phyloP scores from a whole-genome alignment of 2,888 invertebrate genomes.

The Drosophila longiperda region DNA sequence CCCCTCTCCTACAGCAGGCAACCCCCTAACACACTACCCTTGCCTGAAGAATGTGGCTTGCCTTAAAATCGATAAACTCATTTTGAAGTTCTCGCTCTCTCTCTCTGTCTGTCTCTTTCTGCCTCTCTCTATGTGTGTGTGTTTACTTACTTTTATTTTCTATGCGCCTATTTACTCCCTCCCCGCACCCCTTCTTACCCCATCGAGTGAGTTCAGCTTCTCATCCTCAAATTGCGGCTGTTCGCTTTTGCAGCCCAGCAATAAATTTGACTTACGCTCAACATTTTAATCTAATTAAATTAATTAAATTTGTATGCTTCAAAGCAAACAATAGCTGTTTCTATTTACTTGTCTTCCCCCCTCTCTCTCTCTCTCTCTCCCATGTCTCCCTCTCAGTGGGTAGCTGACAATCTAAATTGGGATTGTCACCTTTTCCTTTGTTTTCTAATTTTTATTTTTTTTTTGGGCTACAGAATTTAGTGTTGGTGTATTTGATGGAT shows the following conservation, averaged over 20 bases:
- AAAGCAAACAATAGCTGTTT: constrained; percentile 24
- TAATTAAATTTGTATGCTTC: constrained; percentile 65
- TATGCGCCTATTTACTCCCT: constrained; percentile 57
- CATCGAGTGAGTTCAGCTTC: constrained; percentile 24
- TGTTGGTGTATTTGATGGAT: constrained; percentile 37
- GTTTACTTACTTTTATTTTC: constrained; percentile 74
- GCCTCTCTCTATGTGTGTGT: constrained; percentile 1
- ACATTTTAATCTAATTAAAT: constrained; percentile 67
- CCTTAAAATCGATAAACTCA: constrained; percentile 81
- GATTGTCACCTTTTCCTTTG: constrained; percentile 49
- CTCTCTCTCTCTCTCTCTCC: neutral
- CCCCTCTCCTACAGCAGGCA: neutral
- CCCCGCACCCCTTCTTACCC: neutral
- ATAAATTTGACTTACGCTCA: constrained; percentile 59
- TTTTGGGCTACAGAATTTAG: neutral
- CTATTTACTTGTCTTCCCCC: constrained; percentile 1
- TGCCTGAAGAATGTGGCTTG: constrained; percentile 50
- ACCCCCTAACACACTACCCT: constrained; percentile 39
- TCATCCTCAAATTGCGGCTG: constrained; percentile 41
- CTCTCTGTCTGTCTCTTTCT: constrained; percentile 9
- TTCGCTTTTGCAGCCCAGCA: constrained; percentile 53
- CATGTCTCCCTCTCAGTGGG: constrained; percentile 20
- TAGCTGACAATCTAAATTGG: constrained; percentile 35
- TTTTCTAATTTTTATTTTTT: neutral
- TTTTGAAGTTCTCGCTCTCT: constrained; percentile 72